Evolutionary conservation across 2,113 vertebrate species (phyloP).

Genomic region (Notothenia rossii): DNA sequence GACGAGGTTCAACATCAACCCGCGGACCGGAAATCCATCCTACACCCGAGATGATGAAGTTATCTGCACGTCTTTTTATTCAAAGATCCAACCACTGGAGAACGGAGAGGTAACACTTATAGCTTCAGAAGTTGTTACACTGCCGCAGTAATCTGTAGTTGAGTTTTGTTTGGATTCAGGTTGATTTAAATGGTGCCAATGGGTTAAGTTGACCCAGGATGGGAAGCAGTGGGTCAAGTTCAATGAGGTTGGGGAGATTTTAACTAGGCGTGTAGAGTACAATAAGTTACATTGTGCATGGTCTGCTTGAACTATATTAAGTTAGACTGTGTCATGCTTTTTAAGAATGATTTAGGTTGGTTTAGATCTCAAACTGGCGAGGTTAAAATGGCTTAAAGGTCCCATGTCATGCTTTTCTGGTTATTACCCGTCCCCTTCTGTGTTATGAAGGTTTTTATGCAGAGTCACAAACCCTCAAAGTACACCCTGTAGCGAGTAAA

Average conservation of each 20-base stretch:
- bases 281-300: background rate
- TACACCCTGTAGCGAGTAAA: too few relatives aligned
- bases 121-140: background rate
- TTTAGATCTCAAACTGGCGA: background rate
- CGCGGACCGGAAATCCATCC: constrained; percentile 90
- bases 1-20: constrained; percentile 90
- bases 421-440: too few relatives aligned
- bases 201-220: background rate
- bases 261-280: background rate
- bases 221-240: background rate
- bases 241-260: background rate
- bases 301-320: background rate
- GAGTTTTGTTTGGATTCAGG: background rate
- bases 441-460: too few relatives aligned
- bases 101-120: constrained; percentile 92
- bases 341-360: background rate
- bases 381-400: background rate
- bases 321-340: too few relatives aligned
- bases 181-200: background rate
- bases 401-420: too few relatives aligned
- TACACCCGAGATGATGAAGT: constrained; percentile 94
- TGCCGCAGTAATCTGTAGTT: background rate
- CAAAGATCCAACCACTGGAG: constrained; percentile 96
- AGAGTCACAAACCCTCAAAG: too few relatives aligned
- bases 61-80: constrained; percentile 98